Conservation (phyloP, 2,797 vertebrate species). For the Pangasius sanitwongsei region DNA sequence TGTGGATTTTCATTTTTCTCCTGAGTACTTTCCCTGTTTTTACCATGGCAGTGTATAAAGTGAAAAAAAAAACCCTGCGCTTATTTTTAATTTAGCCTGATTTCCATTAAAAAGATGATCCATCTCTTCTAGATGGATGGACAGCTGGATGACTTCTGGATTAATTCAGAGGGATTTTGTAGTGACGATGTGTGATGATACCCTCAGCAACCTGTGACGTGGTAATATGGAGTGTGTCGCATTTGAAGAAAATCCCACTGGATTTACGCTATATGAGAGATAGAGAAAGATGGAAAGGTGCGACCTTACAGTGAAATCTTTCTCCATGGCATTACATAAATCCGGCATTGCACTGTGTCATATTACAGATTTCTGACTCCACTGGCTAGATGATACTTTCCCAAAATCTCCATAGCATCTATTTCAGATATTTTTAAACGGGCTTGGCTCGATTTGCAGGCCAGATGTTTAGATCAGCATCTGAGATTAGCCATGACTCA, state of each 20-base stretch:
- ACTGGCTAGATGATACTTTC: neutral
- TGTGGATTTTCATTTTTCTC: neutral
- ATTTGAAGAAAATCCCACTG: conserved; percentile 23
- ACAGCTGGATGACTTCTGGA: neutral
- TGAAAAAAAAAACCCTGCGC: neutral
- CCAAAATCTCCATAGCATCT: neutral
- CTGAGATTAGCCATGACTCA: neutral
- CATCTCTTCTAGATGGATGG: neutral
- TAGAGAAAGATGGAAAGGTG: neutral
- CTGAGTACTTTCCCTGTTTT: neutral
- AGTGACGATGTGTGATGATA: conserved; percentile 16
- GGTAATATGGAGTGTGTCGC: conserved; percentile 55
- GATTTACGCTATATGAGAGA: conserved; percentile 37
- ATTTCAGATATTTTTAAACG: neutral
- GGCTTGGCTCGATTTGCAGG: neutral
- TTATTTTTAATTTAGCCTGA: neutral
- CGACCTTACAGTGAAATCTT: neutral
- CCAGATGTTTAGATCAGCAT: neutral
- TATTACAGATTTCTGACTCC: neutral
- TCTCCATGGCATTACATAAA: neutral
- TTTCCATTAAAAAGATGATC: neutral
- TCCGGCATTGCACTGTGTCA: neutral
- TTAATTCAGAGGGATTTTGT: conserved; percentile 25
- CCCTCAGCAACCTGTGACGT: conserved; percentile 11
- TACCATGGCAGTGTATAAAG: neutral